These are phyloP conservation scores for Enteromius unitaeniatus DNA, from an alignment of 2,797 vertebrate species.

Conservation along the genomic window DNA sequence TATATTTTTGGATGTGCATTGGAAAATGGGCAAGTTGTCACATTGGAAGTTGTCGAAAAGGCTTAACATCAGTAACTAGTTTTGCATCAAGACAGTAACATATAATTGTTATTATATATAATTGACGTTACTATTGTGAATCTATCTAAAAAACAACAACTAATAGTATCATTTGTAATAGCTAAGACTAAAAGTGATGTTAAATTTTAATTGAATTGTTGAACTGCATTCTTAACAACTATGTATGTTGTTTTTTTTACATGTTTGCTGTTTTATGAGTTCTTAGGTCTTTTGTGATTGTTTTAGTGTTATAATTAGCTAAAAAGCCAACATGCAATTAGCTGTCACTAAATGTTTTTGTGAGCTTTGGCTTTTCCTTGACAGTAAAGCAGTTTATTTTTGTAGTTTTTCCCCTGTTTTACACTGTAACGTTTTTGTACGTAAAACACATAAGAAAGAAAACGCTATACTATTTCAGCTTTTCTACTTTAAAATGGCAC, in stretches of 20 bases:
- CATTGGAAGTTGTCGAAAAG: background rate
- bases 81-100: background rate
- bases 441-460: background rate
- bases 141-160: background rate
- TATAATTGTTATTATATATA: too few relatives aligned
- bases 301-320: background rate
- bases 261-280: background rate
- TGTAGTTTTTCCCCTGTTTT: too few relatives aligned
- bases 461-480: background rate
- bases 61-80: background rate
- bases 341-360: too few relatives aligned
- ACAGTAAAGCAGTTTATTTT: background rate
- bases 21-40: background rate
- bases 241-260: background rate
- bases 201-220: background rate
- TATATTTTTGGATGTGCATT: background rate
- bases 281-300: background rate
- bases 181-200: fast-evolving
- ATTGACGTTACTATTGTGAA: background rate
- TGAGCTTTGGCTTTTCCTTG: background rate
- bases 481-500: background rate
- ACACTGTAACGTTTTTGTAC: too few relatives aligned
- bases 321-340: background rate
- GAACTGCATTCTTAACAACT: background rate
- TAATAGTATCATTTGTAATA: background rate